Evolutionary conservation across 2,113 vertebrate species (phyloP).

Genomic region (Epinephelus cyanopodus): DNA sequence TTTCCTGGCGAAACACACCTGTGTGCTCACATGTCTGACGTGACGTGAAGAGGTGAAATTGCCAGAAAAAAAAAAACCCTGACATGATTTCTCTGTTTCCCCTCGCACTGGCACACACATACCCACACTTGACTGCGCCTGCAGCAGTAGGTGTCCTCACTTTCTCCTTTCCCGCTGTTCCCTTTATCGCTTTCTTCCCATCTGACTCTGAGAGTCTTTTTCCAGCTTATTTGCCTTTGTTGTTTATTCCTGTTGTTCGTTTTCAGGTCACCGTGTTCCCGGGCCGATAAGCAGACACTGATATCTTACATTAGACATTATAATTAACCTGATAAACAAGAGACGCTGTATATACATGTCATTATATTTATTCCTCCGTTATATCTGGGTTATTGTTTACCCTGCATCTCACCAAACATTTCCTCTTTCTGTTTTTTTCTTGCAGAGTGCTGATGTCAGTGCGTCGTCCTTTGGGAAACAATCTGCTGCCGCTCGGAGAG

Average conservation of each 20-base stretch:
- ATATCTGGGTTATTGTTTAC: slow-evolving; percentile 60
- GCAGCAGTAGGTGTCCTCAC: slow-evolving; percentile 62
- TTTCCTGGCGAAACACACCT: slow-evolving; percentile 14
- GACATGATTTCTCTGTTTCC: background rate
- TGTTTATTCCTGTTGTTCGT: slow-evolving; percentile 33
- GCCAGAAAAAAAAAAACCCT: slow-evolving; percentile 4
- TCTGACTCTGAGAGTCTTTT: slow-evolving; percentile 37
- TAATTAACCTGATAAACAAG: slow-evolving; percentile 51
- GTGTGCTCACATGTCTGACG: background rate
- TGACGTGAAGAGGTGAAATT: background rate
- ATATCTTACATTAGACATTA: slow-evolving; percentile 38
- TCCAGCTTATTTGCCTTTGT: slow-evolving; percentile 28
- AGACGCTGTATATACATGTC: slow-evolving; percentile 41
- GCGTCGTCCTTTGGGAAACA: slow-evolving; percentile 63
- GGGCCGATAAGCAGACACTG: slow-evolving; percentile 44
- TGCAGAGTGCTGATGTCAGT: slow-evolving; percentile 83
- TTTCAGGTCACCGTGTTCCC: slow-evolving; percentile 53
- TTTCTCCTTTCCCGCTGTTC: slow-evolving; percentile 37
- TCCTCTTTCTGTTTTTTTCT: slow-evolving; percentile 31
- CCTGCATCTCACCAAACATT: slow-evolving; percentile 49
- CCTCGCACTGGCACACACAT: background rate
- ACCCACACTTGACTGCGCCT: slow-evolving; percentile 26
- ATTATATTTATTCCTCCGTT: slow-evolving; percentile 64
- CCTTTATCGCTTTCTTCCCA: slow-evolving; percentile 36
- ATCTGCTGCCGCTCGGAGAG: slow-evolving; percentile 54